Evolutionary conservation across 2,888 invertebrate genomes (phyloP), one percentile per base, ranked within the genome.

Genomic region (Sepiola atlantica): DNA sequence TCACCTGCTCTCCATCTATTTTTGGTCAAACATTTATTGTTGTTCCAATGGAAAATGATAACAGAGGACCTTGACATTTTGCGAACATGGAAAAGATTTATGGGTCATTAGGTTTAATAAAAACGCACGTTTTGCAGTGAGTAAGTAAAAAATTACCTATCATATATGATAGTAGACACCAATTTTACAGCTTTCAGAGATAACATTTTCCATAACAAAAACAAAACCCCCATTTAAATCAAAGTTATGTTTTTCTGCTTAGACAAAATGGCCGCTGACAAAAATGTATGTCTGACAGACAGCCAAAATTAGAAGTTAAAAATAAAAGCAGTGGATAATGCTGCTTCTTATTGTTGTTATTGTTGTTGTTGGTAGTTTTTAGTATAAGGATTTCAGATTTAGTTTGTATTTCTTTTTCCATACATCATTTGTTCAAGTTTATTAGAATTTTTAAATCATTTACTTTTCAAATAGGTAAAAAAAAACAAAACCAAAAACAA

Each of bases 81-180:
- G 77, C 77, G 77, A 77, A 77, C 77, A 77, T 77, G 77, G n/a
- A 77, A 77, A 77, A 77, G 77, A 77, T 77, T n/a, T n/a, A 77
- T 77, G 77, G 32, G 77, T 77, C n/a, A 77, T 77, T n/a, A 77
- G 77, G n/a, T n/a, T 77, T 77, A 4, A 77, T n/a, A 77, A 77
- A 45, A 77, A 77, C 77, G 16, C 77, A 77, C 77, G n/a, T 77
- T 12, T 77, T 77, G n/a, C 77, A 77, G 77, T 77, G n/a, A 77
- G 77, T 77, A 77, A n/a, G 16, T n/a, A 77, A 77, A 77, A 45
- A 77, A n/a, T 77, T 32, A 77, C 77, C n/a, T 77, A 77, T 77
- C 77, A 77, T 77, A 77, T 77, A 32, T 77, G 77, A 77, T 77
- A 77, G 61, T 28, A 61, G 77, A 1, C 32, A 16, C 32, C 77